phyloP scores from a whole-genome alignment of 2,113 vertebrate genomes.

The Chaetodon auriga region DNA sequence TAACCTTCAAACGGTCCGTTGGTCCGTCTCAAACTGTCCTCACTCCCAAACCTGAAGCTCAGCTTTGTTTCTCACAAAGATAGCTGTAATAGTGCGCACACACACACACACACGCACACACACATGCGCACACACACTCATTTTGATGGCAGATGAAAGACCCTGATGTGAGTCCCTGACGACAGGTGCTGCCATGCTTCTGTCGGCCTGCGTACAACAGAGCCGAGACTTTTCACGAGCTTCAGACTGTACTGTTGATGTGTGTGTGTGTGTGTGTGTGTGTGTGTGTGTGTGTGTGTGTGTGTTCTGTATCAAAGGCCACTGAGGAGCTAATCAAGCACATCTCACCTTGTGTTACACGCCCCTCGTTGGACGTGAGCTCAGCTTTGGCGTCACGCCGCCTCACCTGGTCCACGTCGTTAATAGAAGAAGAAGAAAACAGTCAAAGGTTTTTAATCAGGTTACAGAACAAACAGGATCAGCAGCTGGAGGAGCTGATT shows the following conservation, averaged over 20 bases:
- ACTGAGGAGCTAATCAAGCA: conserved; percentile 11
- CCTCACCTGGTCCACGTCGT: not conserved
- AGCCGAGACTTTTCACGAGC: conserved; percentile 19
- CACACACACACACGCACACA: too few species aligned
- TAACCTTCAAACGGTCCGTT: too few species aligned
- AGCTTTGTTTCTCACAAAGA: too few species aligned
- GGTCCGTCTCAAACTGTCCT: too few species aligned
- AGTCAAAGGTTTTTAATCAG: not conserved
- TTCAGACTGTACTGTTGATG: not conserved
- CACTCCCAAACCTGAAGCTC: too few species aligned
- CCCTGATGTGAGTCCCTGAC: conserved; percentile 14
- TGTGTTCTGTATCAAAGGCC: conserved; percentile 7
- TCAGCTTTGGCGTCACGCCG: not conserved
- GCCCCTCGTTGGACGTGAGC: not conserved
- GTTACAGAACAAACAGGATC: not conserved
- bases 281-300: conserved; percentile 5
- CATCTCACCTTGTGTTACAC: not conserved
- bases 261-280: not conserved
- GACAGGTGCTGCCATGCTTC: conserved; percentile 28
- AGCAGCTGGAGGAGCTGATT: too few species aligned
- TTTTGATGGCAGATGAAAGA: conserved; percentile 24
- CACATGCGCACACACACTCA: not conserved
- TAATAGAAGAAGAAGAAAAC: not conserved
- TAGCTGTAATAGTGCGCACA: too few species aligned
- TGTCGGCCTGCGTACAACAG: conserved; percentile 9